Evolutionary conservation across 2,888 invertebrate genomes (phyloP).

Genomic region (Dichetophora obliterata): DNA sequence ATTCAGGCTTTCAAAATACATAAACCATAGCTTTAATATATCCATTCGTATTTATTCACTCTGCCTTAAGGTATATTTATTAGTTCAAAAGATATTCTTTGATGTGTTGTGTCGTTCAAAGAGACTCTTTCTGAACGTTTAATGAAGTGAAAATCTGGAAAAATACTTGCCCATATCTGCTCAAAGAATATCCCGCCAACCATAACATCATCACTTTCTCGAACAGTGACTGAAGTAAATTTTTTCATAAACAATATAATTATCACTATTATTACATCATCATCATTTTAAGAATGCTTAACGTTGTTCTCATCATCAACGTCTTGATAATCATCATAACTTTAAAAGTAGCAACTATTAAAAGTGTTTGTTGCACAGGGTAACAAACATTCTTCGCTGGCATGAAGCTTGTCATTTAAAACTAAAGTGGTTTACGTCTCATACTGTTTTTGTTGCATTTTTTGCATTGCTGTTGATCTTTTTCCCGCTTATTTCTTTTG

Average conservation of each 20-base stretch:
- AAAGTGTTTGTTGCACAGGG: neutral
- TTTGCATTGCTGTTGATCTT: neutral
- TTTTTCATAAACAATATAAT: neutral
- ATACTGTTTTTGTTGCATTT: neutral
- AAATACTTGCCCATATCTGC: neutral
- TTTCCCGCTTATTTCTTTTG: neutral
- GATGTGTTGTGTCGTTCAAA: neutral
- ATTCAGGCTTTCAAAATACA: too few species aligned
- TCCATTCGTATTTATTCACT: too few species aligned
- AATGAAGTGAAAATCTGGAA: neutral
- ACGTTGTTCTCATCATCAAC: neutral
- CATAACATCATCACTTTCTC: neutral
- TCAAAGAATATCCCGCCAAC: neutral
- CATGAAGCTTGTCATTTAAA: neutral
- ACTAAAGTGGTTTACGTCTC: neutral
- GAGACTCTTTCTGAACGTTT: neutral
- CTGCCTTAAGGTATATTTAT: too few species aligned
- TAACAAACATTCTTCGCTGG: neutral
- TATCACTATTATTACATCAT: neutral
- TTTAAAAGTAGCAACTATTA: neutral
- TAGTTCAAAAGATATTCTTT: neutral
- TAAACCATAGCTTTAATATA: too few species aligned
- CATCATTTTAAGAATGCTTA: too few species aligned
- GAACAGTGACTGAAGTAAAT: neutral
- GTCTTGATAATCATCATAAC: neutral